Evolutionary conservation across 1,140 invertebrate genomes (phyloP).

Genomic region (Pseudobourletiella spinata): DNA sequence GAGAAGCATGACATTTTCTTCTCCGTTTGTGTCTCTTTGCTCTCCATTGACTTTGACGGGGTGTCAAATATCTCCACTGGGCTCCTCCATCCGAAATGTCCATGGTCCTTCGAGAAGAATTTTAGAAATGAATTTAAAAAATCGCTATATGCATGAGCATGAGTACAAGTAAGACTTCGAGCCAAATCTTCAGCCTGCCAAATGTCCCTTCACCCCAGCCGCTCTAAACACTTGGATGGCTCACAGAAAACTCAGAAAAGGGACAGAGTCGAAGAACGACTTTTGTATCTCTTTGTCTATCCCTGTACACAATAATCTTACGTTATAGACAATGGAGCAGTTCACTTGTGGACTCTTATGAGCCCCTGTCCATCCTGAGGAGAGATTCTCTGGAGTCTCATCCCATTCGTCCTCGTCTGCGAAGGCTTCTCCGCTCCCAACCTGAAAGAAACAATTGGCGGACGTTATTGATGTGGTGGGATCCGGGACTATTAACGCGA

Average conservation of each 20-base stretch:
- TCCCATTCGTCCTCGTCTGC: constrained; percentile 65
- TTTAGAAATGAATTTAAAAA: too few relatives aligned
- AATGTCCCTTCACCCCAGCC: neutral
- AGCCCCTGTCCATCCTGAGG: constrained; percentile 35
- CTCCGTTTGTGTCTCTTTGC: constrained; percentile 61
- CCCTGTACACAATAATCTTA: too few relatives aligned
- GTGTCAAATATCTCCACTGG: constrained; percentile 22
- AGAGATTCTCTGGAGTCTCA: constrained; percentile 44
- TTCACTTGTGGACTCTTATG: constrained; percentile 42
- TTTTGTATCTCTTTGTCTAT: too few relatives aligned
- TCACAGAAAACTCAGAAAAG: neutral
- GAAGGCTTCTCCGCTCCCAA: constrained; percentile 70
- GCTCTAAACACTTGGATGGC: neutral
- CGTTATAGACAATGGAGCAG: constrained; percentile 20
- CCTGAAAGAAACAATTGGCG: constrained; percentile 42
- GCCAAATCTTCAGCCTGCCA: neutral
- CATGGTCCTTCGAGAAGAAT: constrained; percentile 17
- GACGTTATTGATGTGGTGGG: neutral
- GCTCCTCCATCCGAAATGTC: constrained; percentile 14
- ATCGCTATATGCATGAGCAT: neutral
- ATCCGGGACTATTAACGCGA: neutral
- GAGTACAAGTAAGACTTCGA: neutral
- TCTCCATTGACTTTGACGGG: constrained; percentile 22
- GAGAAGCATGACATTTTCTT: constrained; percentile 58
- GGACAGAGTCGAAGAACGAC: neutral